Evolutionary conservation across 2,888 invertebrate species (phyloP), one percentile per base, ranked within the genome.

Genomic region (Malthinus flaveolus): DNA sequence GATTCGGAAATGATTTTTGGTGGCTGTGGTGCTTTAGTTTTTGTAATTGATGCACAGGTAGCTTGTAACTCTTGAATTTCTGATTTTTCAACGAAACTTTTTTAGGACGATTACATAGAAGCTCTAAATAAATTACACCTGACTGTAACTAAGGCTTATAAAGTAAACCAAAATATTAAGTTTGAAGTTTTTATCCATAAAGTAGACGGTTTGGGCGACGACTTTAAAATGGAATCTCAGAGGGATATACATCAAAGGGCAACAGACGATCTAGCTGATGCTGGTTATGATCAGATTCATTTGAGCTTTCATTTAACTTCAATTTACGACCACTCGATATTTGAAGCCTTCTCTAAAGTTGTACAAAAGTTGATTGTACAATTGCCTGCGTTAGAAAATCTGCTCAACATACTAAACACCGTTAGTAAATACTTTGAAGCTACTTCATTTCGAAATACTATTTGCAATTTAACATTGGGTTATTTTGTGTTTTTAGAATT

Each of bases 171-270:
- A 58, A 88, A 90, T 67, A 97, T 99, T 61, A 95, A 95, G 76
- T 98, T 98, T 83, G 98, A 98, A 82, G 96, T 93, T 42, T 99
- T 98, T 77, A 97, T 99, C 72, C 98, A 99, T 79, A 99, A 99
- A 86, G 98, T 99, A 15, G 99, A 99, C 81, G 98, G 99, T 8
- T 85, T 99, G 13, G 95, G 96, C 55, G 99, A 99, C 79, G 99
- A 99, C 80, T 94, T 94, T 70, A 98, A 98, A 83, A 97, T 99
- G 87, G 99, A 99, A 82, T 95, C 95, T 12, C 98, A 99, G 78
- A 84, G 98, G 68, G 98, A 99, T 75, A 98, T 99, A 71, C 97
- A 97, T 79, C 96, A 98, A 70, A 82, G 96, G 69, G 96, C 97
- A 1, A 95, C 92, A 55, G 97, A 98, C 78, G 97, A 98, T 78